Percentiles rank a stretch among this genome's conserved stretches.
These are phyloP conservation scores for Microcebus ravelobensis DNA, from an alignment of 2,113 vertebrate genomes.

Conservation along the genomic window DNA sequence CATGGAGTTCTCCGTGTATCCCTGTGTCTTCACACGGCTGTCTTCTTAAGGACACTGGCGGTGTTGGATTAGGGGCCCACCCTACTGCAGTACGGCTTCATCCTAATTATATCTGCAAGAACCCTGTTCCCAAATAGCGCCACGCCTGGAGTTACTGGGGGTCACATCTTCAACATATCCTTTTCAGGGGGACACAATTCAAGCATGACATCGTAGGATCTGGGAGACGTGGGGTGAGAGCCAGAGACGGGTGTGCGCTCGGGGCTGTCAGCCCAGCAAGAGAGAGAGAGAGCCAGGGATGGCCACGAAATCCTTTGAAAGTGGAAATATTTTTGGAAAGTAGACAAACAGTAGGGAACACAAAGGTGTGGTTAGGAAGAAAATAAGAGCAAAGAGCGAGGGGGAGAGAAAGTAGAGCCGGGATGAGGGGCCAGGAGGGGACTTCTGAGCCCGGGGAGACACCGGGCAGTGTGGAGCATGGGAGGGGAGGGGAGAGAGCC, in stretches of 20 bases:
- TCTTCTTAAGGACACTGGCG: neutral
- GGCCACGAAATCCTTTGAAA: neutral
- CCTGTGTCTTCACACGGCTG: neutral
- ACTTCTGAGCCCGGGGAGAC: neutral
- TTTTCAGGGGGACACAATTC: neutral
- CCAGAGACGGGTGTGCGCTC: neutral
- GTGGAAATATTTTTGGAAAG: slow-evolving; percentile 18
- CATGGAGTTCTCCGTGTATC: neutral
- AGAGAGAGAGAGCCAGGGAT: neutral
- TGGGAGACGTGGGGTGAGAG: neutral
- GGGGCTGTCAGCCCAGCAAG: neutral
- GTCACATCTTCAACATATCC: neutral
- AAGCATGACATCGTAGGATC: neutral
- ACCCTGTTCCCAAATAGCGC: neutral
- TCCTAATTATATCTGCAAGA: neutral
- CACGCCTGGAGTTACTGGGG: neutral
- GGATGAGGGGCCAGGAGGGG: neutral
- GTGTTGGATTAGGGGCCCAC: neutral
- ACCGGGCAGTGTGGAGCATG: neutral
- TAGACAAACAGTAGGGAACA: neutral
- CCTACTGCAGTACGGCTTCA: neutral
- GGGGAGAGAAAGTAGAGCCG: neutral
- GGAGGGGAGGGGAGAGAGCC: neutral
- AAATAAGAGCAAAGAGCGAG: neutral
- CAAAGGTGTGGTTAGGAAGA: neutral